Conservation (phyloP, 1,140 invertebrate genomes). For the Aleiodes sp. region DNA sequence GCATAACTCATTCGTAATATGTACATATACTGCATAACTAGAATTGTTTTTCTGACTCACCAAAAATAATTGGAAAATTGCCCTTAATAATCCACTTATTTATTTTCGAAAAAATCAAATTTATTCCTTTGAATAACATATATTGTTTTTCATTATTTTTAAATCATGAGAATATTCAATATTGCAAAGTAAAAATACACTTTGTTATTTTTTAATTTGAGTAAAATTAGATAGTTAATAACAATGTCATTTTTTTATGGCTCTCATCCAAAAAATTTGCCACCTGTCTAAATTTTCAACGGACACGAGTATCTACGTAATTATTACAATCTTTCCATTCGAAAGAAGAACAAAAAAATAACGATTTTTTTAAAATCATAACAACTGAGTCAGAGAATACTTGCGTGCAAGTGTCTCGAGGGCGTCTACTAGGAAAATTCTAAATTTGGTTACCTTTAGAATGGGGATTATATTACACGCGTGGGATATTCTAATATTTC, state of each 20-base stretch:
- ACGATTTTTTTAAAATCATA: not conserved
- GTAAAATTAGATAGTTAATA: not conserved
- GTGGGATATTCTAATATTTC: constrained; percentile 57
- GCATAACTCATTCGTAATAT: not conserved
- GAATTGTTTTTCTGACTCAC: constrained; percentile 7
- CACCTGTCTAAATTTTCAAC: constrained; percentile 4
- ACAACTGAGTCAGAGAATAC: constrained; percentile 41
- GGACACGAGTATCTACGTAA: not conserved
- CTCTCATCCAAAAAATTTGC: not conserved
- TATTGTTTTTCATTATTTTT: too few species aligned
- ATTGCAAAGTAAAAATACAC: not conserved
- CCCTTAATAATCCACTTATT: too few species aligned
- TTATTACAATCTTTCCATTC: not conserved
- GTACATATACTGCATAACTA: not conserved
- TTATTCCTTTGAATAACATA: too few species aligned
- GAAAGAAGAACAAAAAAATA: not conserved
- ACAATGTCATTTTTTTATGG: not conserved
- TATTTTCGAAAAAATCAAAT: too few species aligned
- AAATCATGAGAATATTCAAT: not conserved
- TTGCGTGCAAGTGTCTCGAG: constrained; percentile 46
- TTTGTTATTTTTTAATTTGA: not conserved
- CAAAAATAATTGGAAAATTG: too few species aligned
- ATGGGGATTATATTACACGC: constrained; percentile 56
- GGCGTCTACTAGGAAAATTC: constrained; percentile 51
- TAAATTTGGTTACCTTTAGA: constrained; percentile 56